Evolutionary conservation across 2,888 invertebrate genomes (phyloP), one percentile per base, ranked within the genome.

Genomic region (Neocrepidodera transversa): DNA sequence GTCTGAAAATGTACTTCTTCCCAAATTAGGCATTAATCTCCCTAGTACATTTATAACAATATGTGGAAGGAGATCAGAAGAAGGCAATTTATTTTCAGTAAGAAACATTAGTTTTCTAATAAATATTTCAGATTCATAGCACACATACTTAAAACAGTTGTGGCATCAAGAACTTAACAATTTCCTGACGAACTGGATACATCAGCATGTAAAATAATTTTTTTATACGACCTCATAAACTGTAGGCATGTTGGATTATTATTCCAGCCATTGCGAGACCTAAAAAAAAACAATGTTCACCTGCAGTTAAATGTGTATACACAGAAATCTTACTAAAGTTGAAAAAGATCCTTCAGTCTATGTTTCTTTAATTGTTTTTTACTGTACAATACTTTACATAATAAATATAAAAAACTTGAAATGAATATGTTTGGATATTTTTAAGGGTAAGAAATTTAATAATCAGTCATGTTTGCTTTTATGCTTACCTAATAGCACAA

Each of bases 211-310:
- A 60, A 18, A 3, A 59, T 4, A 11, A 63, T 28, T 53, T 51
- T 56, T 43, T 47, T 40, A 18, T 32, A 59, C 2, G 49, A 26
- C 20, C 38, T 8, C 48, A 47, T 48, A 10, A 63, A 60, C 14
- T 63, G 57, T 5, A 59, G 43, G 7, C 45, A 16, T 8, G 63
- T 48, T 14, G 60, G 59, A 18, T 63, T 57, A 20, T 63, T 56
- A 14, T 57, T 60, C 57, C 59, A 63, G 13, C 63, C 59, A 57
- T 63, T 63, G 32, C 51, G 28, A 4, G 28, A 11, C 26, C 56
- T 59, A 51, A 38, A 62, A n/a, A n/a, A n/a, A 51, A 51, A 35
- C n/a, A 10, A 16, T 23, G 7, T 23, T 5, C 23, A 23, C 7
- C 23, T 23, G 23, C 11, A 23, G 43, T n/a, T n/a, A n/a, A n/a